phyloP scores from a whole-genome alignment of 2,797 vertebrate species.

The Onychomys leucogaster region DNA sequence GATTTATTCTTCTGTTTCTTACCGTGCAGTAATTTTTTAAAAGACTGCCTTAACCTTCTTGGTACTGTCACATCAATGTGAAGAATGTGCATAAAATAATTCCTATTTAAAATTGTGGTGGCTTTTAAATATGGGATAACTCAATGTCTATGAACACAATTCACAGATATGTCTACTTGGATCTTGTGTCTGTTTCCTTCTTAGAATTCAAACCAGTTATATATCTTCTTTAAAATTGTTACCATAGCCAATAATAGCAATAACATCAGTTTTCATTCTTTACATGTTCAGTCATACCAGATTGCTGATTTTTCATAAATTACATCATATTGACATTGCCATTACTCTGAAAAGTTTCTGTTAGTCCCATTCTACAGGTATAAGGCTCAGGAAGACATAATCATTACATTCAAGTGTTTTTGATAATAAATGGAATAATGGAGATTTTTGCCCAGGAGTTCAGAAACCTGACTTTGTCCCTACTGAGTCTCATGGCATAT shows the following conservation, averaged over 20 bases:
- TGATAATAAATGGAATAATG: neutral
- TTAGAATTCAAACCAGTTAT: neutral
- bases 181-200: neutral
- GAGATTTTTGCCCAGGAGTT: fast-evolving
- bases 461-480: neutral
- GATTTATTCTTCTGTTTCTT: neutral
- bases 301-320: neutral
- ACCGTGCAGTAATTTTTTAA: neutral
- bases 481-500: fast-evolving
- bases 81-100: neutral
- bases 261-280: neutral
- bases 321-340: no score
- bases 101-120: neutral
- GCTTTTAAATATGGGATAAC: neutral
- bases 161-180: neutral
- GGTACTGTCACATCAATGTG: neutral
- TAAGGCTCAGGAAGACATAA: neutral
- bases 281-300: neutral
- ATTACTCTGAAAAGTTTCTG: neutral
- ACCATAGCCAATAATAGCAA: neutral
- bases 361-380: neutral
- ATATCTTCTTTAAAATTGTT: neutral
- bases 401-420: neutral
- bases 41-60: neutral
- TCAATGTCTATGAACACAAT: neutral